Base-by-base conservation (phyloP, 2,113 vertebrate genomes). In the Menidia beryllina region DNA sequence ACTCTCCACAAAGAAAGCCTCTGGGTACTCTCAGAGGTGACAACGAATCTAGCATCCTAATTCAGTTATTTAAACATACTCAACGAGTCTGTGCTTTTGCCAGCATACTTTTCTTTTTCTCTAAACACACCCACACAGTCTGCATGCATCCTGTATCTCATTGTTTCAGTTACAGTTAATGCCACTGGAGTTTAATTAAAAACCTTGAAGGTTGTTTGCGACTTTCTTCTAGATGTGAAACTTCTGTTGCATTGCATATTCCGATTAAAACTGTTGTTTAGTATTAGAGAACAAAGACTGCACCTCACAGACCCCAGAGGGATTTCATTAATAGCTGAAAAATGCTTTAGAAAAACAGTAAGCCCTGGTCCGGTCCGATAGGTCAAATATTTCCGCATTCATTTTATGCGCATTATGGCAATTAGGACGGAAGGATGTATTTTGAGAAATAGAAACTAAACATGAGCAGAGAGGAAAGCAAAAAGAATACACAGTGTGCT, bases 121-220 rank as follows among this genome's bases (percentile, higher is more conserved):
- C n/a, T 34, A 5, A 2, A 27, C 38, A 41, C 39, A 20, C 45
- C 30, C 51, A 53, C 58, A 34, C 62, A 38, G 39, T 39, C n/a
- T 1, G 0, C 4, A 2, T 50, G 7, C 68, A 50, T 75, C 56
- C 20, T 66, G 24, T 47, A 9, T 43, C 27, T 72, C 56, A 56
- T 66, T 41, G 11, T 9, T 1, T 56, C 62, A 12, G 48, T 54
- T 50, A 41, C 36, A 45, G 21, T 48, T 60, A 64, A 59, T 69
- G 38, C 11, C 20, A 24, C 49, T 67, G 70, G 38, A 25, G 49
- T 63, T 77, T 77, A 78, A 73, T 69, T 70, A 78, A 80, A 74
- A 63, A 78, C 75, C 54, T 81, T 84, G 61, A 57, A 23, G 17
- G 52, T 39, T 38, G 24, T 66, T 25, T 61, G 57, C 56, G 50